Percentiles rank a stretch among this genome's conserved stretches.
Evolutionary conservation across 2,113 vertebrate genomes (phyloP).

Genomic region (Leptocoma aspasia): DNA sequence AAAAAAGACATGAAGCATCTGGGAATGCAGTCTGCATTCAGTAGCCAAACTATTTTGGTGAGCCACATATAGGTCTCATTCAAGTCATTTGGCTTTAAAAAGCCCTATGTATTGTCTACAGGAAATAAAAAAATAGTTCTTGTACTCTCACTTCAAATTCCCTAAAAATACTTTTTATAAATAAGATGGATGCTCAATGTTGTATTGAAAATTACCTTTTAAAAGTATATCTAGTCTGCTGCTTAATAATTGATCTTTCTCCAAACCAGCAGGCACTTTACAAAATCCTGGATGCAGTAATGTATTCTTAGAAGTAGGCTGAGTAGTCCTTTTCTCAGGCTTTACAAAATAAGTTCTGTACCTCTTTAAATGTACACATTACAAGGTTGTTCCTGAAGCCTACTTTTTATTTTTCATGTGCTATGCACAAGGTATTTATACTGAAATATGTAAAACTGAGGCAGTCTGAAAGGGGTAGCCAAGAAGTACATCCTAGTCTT

Average conservation of each 20-base stretch:
- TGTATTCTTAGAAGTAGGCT: not conserved
- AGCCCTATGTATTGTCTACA: not conserved
- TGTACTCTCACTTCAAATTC: not conserved
- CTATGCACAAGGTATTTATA: not conserved
- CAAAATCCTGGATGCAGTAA: not conserved
- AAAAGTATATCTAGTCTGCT: not conserved
- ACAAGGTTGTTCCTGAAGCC: not conserved
- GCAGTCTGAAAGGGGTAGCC: not conserved
- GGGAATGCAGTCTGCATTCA: not conserved
- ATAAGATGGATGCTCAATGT: not conserved
- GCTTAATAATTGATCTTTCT: not conserved
- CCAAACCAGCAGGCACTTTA: not conserved
- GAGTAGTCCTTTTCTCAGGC: not conserved
- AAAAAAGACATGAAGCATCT: not conserved
- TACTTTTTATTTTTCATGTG: not conserved
- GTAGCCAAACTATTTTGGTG: not conserved
- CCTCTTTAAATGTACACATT: not conserved
- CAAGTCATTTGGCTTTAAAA: not conserved
- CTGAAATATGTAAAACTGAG: not conserved
- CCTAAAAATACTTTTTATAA: not conserved
- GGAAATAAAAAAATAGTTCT: not conserved
- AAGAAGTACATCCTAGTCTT: not conserved
- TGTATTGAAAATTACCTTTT: not conserved
- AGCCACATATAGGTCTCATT: not conserved
- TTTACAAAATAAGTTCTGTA: not conserved